Percentiles rank a stretch among this genome's conserved stretches.
Conservation (phyloP, 2,797 vertebrate species). For the Taeniopygia guttata region DNA sequence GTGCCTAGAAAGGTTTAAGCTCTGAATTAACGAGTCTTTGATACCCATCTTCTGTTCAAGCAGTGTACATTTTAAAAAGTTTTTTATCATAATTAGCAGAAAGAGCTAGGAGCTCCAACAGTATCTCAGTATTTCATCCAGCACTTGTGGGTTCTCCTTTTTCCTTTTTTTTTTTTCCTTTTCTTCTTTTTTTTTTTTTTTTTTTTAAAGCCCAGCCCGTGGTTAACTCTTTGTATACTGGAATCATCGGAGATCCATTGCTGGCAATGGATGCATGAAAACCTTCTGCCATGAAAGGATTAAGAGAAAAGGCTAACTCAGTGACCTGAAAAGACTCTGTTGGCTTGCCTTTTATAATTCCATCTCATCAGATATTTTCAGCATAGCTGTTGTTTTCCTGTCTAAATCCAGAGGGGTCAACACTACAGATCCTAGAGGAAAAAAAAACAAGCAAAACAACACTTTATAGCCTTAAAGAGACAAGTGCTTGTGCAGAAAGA, state of each 20-base stretch:
- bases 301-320: neutral
- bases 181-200: neutral
- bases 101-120: neutral
- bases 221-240: neutral
- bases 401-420: conserved; percentile 32
- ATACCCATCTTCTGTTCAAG: conserved; percentile 33
- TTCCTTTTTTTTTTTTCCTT: neutral
- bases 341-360: conserved; percentile 37
- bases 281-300: neutral
- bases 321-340: neutral
- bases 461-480: conserved; percentile 21
- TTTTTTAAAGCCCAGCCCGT: neutral
- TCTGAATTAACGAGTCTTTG: conserved; percentile 38
- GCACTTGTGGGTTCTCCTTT: neutral
- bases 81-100: conserved; percentile 49
- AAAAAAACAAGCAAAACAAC: neutral
- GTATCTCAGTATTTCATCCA: conserved; percentile 2
- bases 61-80: conserved; percentile 21
- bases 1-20: conserved; percentile 16
- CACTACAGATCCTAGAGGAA: conserved; percentile 11
- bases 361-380: conserved; percentile 20
- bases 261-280: conserved; percentile 30
- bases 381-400: conserved; percentile 5
- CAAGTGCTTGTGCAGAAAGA: neutral
- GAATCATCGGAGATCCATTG: neutral